These are phyloP conservation scores for Eucidaris tribuloides DNA, from an alignment of 35 echinoderm and acorn worm species.

Conservation along the genomic window DNA sequence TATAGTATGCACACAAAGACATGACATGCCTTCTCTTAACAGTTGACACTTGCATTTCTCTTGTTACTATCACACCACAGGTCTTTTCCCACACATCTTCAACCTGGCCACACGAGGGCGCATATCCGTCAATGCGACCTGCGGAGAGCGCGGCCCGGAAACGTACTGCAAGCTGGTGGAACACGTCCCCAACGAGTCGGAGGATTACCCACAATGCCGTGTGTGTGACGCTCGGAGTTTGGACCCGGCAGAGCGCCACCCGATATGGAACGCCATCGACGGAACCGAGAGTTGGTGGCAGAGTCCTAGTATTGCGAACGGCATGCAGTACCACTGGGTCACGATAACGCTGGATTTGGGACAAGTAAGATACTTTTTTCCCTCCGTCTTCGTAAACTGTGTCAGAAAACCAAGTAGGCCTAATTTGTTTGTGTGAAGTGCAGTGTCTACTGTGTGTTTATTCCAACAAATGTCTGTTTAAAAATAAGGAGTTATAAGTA, in stretches of 20 bases:
- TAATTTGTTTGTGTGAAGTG: no score
- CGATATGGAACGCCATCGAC: constrained; percentile 84
- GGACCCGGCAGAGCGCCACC: constrained; percentile 41
- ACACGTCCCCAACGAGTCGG: constrained; percentile 63
- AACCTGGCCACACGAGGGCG: constrained; percentile 82
- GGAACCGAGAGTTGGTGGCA: constrained; percentile 95
- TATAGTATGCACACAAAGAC: no score
- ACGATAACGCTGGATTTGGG: constrained; percentile 93
- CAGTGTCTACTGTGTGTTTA: no score
- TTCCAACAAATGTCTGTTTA: no score
- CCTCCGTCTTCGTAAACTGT: no score
- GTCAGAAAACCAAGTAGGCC: no score
- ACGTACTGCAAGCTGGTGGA: constrained; percentile 88
- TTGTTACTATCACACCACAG: no score
- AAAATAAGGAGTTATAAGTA: no score
- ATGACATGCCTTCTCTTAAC: no score
- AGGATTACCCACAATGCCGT: constrained; percentile 66
- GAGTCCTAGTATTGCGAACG: constrained; percentile 92
- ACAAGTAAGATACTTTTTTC: no score
- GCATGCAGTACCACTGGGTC: constrained; percentile 87
- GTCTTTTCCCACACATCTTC: constrained; percentile 92
- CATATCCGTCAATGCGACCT: constrained; percentile 92
- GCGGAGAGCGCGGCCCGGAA: constrained; percentile 62
- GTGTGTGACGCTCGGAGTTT: constrained; percentile 56
- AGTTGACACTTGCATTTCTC: no score